phyloP scores from a whole-genome alignment of 2,888 invertebrate genomes.

The Odontocolon sp. region DNA sequence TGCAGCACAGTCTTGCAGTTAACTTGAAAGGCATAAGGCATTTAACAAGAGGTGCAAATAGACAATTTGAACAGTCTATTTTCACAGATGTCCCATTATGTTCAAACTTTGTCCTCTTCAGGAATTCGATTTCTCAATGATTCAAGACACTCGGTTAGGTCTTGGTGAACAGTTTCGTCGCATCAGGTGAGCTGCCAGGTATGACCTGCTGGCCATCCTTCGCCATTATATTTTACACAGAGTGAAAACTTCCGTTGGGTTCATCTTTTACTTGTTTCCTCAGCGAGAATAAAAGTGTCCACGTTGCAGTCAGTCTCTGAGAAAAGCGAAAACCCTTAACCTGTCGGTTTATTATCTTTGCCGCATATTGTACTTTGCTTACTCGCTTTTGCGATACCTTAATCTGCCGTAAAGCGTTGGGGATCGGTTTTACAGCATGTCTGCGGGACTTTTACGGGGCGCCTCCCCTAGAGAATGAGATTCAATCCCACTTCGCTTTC shows the following conservation, averaged over 20 bases:
- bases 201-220: slow-evolving; percentile 6
- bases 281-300: slow-evolving; percentile 10
- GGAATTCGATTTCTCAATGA: slow-evolving; percentile 30
- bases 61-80: neutral
- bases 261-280: slow-evolving; percentile 6
- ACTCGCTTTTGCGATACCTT: slow-evolving; percentile 66
- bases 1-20: neutral
- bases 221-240: slow-evolving; percentile 16
- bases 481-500: neutral
- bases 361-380: slow-evolving; percentile 61
- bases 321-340: slow-evolving; percentile 64
- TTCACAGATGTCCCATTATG: slow-evolving; percentile 4
- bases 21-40: neutral
- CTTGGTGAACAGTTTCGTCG: slow-evolving; percentile 8
- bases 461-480: slow-evolving; percentile 41
- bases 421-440: slow-evolving; percentile 64
- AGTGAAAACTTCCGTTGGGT: slow-evolving; percentile 11
- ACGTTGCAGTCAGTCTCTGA: slow-evolving; percentile 1
- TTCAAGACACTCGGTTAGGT: slow-evolving; percentile 13
- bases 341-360: slow-evolving; percentile 69
- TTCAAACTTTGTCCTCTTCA: neutral
- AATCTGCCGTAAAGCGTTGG: slow-evolving; percentile 63
- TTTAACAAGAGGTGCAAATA: neutral
- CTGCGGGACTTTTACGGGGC: slow-evolving; percentile 32
- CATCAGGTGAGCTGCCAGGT: slow-evolving; percentile 35